Conservation (phyloP, 1,140 invertebrate genomes). For the Ceratitis capitata region DNA sequence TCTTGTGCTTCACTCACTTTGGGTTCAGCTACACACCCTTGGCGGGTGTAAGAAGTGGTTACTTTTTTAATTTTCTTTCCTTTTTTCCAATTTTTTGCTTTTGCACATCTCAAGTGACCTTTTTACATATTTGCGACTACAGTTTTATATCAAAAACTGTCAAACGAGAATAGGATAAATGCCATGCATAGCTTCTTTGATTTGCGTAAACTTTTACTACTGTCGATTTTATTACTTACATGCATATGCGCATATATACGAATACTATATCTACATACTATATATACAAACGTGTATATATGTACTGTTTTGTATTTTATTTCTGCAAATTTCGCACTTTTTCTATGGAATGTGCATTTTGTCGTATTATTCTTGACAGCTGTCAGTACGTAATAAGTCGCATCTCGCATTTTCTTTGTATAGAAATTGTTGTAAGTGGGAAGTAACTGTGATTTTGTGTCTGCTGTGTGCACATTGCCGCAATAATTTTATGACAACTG, state of each 20-base stretch:
- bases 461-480: neutral
- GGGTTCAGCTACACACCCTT: too few relatives aligned
- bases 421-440: neutral
- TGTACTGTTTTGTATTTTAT: neutral
- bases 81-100: neutral
- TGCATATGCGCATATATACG: too few relatives aligned
- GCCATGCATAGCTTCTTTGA: neutral
- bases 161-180: neutral
- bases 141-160: neutral
- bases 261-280: too few relatives aligned
- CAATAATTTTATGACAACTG: neutral
- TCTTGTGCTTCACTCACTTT: too few relatives aligned
- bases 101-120: neutral
- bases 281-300: too few relatives aligned
- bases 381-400: conserved; percentile 28
- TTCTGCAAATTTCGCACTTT: neutral
- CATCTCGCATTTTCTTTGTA: neutral
- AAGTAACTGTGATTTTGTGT: neutral
- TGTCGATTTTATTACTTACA: neutral
- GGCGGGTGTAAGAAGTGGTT: too few relatives aligned
- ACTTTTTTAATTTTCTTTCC: too few relatives aligned
- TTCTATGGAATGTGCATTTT: neutral
- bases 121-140: conserved; percentile 23
- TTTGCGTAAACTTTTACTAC: conserved; percentile 28
- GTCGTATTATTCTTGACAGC: conserved; percentile 14